These are phyloP conservation scores for Bettongia penicillata DNA, from an alignment of 2,113 vertebrate species.

Conservation along the genomic window DNA sequence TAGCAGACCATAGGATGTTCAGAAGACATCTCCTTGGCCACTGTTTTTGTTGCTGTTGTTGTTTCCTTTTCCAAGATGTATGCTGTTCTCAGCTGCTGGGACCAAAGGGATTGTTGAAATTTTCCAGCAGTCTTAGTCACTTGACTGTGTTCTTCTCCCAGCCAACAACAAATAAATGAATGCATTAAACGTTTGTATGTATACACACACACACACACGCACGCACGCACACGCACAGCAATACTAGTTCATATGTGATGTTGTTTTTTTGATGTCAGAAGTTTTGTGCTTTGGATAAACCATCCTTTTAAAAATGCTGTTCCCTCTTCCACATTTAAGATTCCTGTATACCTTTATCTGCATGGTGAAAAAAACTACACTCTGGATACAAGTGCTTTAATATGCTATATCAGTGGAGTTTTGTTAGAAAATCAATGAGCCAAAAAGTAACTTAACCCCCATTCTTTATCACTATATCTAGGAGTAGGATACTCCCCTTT, in stretches of 20 bases:
- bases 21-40: constrained; percentile 76
- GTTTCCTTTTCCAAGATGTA: constrained; percentile 68
- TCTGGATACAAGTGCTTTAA: constrained; percentile 78
- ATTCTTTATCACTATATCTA: constrained; percentile 51
- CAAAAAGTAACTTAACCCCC: constrained; percentile 57
- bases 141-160: constrained; percentile 80
- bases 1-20: constrained; percentile 76
- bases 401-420: constrained; percentile 64
- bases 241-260: constrained; percentile 77
- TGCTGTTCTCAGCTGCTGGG: constrained; percentile 81
- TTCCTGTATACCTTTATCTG: constrained; percentile 57
- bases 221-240: constrained; percentile 79
- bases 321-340: constrained; percentile 65
- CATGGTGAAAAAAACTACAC: constrained; percentile 75
- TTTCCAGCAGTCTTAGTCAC: constrained; percentile 77
- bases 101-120: constrained; percentile 85
- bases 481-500: constrained; percentile 69
- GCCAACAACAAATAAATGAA: constrained; percentile 76
- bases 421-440: constrained; percentile 70
- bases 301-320: constrained; percentile 79
- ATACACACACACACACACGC: constrained; percentile 63
- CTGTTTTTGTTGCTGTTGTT: background rate
- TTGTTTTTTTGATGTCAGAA: constrained; percentile 74
- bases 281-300: constrained; percentile 79
- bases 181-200: constrained; percentile 71